These are phyloP conservation scores for Tylochromis polylepis DNA, from an alignment of 2,113 vertebrate genomes.

Conservation along the genomic window DNA sequence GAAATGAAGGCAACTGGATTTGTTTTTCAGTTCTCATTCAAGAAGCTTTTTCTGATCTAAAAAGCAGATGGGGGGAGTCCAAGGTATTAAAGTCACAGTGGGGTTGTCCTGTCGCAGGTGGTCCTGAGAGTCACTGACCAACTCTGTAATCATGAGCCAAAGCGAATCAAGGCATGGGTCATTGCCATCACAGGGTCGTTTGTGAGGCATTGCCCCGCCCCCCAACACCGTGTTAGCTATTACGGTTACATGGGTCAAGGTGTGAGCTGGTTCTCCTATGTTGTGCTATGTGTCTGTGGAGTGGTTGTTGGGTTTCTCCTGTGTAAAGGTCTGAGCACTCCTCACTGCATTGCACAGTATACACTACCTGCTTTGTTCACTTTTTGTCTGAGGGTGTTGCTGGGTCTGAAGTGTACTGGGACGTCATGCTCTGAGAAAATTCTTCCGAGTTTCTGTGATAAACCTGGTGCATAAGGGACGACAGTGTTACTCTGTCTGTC, in stretches of 20 bases:
- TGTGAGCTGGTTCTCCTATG: neutral
- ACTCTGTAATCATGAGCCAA: neutral
- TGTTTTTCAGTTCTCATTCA: neutral
- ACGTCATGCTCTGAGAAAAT: neutral
- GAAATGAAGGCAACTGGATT: neutral
- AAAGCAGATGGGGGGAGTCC: neutral
- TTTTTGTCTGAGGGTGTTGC: neutral
- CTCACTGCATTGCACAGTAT: neutral
- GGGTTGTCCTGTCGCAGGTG: accelerated
- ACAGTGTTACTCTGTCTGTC: neutral
- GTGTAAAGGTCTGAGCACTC: neutral
- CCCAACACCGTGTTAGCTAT: accelerated
- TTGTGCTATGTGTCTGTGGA: neutral
- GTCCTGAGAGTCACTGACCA: accelerated
- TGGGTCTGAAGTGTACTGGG: neutral
- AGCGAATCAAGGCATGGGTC: accelerated
- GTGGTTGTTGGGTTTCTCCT: accelerated
- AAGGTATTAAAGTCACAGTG: neutral
- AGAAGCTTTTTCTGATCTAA: neutral
- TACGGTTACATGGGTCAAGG: accelerated
- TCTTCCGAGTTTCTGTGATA: neutral
- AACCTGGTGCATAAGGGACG: neutral
- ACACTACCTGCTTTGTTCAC: neutral
- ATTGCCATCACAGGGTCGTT: too few relatives aligned
- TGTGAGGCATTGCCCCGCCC: neutral